Evolutionary conservation across 1,140 invertebrate species (phyloP).

Genomic region (Halyomorpha halys): DNA sequence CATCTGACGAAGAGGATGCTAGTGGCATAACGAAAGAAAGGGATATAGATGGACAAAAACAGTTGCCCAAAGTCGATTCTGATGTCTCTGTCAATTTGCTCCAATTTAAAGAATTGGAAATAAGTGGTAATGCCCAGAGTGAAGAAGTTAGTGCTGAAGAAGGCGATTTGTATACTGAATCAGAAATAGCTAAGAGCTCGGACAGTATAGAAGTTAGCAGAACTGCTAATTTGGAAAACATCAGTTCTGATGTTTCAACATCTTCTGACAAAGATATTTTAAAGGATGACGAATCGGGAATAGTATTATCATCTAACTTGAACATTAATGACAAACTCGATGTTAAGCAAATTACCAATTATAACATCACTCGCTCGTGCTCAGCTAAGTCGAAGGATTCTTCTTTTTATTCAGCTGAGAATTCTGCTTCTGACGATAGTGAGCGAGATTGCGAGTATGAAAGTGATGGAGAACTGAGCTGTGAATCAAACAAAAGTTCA

Average conservation of each 20-base stretch:
- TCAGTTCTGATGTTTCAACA: neutral
- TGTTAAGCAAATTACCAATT: neutral
- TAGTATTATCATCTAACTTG: neutral
- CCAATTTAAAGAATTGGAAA: neutral
- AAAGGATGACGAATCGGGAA: neutral
- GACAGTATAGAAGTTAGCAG: slow-evolving; percentile 4
- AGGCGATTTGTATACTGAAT: slow-evolving; percentile 5
- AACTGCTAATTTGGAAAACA: slow-evolving; percentile 1
- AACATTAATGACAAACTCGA: neutral
- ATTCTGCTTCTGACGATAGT: slow-evolving; percentile 8
- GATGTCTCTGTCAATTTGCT: neutral
- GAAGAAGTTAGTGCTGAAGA: slow-evolving; percentile 3
- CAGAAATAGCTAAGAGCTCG: slow-evolving; percentile 4
- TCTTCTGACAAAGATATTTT: slow-evolving; percentile 6
- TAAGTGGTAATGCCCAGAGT: slow-evolving; percentile 1
- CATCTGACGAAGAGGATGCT: neutral
- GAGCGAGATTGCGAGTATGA: slow-evolving; percentile 2
- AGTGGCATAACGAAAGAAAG: neutral
- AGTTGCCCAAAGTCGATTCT: neutral
- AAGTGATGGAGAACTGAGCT: slow-evolving; percentile 4
- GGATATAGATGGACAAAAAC: neutral
- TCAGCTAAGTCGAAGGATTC: slow-evolving; percentile 2
- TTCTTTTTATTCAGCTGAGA: neutral
- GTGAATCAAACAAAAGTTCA: slow-evolving; percentile 3
- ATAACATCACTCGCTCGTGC: neutral